These are phyloP conservation scores for Matsumurasca onukii DNA, from an alignment of 1,140 invertebrate species.

Conservation along the genomic window DNA sequence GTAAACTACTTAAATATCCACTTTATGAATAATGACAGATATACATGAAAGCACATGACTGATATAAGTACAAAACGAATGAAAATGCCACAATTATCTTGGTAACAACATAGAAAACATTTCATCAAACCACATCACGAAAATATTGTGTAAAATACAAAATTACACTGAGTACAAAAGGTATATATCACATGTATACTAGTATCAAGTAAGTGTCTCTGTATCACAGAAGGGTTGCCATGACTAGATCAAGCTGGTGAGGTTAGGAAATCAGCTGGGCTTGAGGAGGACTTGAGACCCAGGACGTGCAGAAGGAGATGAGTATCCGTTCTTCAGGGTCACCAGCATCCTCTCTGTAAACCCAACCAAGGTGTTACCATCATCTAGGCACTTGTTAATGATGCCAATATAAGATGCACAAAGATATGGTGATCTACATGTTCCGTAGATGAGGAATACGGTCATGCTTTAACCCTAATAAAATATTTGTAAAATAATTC, in stretches of 20 bases:
- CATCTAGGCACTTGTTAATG: neutral
- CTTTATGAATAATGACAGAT: too few species aligned
- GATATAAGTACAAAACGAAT: neutral
- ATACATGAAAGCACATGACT: neutral
- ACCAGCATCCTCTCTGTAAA: constrained; percentile 6
- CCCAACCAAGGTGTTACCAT: neutral
- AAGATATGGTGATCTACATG: neutral
- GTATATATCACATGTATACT: neutral
- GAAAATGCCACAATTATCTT: neutral
- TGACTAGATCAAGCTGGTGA: neutral
- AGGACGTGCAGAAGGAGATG: neutral
- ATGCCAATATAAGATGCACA: neutral
- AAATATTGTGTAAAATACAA: neutral
- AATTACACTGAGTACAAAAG: neutral
- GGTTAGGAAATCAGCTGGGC: constrained; percentile 14
- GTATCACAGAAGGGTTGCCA: constrained; percentile 18
- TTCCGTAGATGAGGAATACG: neutral
- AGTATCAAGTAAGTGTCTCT: constrained; percentile 1
- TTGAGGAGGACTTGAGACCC: constrained; percentile 10
- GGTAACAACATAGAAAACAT: neutral
- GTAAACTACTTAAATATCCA: too few species aligned
- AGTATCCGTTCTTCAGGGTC: constrained; percentile 16
- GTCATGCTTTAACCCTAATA: too few species aligned
- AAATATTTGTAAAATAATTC: too few species aligned
- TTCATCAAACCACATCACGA: neutral